phyloP scores from a whole-genome alignment of 2,888 invertebrate species.

The Pterobdella sp. region DNA sequence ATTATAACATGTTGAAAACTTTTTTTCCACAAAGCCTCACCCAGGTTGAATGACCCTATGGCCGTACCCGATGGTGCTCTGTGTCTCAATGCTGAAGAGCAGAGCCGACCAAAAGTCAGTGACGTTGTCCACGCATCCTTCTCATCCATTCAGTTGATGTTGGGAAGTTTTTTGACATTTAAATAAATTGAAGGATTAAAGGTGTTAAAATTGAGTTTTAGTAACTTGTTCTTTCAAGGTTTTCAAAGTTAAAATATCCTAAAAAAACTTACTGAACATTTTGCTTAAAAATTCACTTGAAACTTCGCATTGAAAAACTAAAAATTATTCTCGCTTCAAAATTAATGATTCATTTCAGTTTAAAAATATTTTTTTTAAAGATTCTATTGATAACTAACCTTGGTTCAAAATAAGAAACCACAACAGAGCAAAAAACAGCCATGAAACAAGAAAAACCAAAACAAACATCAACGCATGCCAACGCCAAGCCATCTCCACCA shows the following conservation, averaged over 20 bases:
- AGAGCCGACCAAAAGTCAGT: constrained; percentile 81
- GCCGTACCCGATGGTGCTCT: constrained; percentile 89
- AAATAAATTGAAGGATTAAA: neutral
- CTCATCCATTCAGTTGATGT: constrained; percentile 61
- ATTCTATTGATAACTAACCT: constrained; percentile 45
- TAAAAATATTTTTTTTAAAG: neutral
- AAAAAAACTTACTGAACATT: neutral
- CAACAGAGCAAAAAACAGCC: constrained; percentile 68
- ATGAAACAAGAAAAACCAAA: constrained; percentile 72
- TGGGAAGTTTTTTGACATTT: neutral
- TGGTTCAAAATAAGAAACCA: constrained; percentile 51
- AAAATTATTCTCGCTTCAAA: constrained; percentile 49
- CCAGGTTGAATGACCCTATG: neutral
- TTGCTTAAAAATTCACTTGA: neutral
- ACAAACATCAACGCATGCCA: constrained; percentile 77
- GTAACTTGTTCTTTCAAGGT: neutral
- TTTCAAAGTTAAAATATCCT: neutral
- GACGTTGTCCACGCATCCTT: constrained; percentile 60
- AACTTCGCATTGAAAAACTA: too few relatives aligned
- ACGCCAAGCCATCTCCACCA: constrained; percentile 59
- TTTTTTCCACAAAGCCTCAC: too few relatives aligned
- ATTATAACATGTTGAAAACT: too few relatives aligned
- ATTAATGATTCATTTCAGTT: neutral
- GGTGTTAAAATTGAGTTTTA: neutral
- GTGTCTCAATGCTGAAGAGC: constrained; percentile 89